Percentiles rank a stretch among this genome's conserved stretches.
Evolutionary conservation across 2,113 vertebrate genomes (phyloP).

Genomic region (Otocyon megalotis): DNA sequence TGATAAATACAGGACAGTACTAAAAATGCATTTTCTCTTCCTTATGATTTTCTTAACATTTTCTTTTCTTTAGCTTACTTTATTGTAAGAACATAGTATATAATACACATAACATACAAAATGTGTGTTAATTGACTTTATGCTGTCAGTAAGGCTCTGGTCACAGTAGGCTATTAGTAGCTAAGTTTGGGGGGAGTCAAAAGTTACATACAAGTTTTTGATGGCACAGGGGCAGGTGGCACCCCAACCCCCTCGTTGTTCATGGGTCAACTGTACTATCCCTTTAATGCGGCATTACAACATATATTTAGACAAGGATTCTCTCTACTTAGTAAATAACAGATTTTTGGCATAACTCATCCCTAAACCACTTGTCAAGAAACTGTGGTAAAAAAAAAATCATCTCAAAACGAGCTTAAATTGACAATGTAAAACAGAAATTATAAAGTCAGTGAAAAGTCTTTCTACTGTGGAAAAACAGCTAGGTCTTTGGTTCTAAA

Average conservation of each 20-base stretch:
- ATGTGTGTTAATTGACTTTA: neutral
- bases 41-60: neutral
- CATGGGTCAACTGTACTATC: neutral
- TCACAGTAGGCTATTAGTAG: neutral
- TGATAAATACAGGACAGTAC: neutral
- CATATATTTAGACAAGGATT: constrained; percentile 42
- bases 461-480: neutral
- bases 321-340: constrained; percentile 62
- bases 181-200: neutral
- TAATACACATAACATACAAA: neutral
- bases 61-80: neutral
- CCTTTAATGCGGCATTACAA: constrained; percentile 51
- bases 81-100: neutral
- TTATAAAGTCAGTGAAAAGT: neutral
- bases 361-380: constrained; percentile 12
- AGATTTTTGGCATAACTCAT: constrained; percentile 2
- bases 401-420: constrained; percentile 55
- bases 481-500: neutral
- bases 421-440: neutral
- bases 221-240: neutral
- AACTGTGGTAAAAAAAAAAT: neutral
- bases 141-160: neutral
- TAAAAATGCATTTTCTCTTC: neutral
- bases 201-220: neutral
- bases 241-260: neutral